Evolutionary conservation across 2,888 invertebrate genomes (phyloP).

Genomic region (Chymomyza amoena): DNA sequence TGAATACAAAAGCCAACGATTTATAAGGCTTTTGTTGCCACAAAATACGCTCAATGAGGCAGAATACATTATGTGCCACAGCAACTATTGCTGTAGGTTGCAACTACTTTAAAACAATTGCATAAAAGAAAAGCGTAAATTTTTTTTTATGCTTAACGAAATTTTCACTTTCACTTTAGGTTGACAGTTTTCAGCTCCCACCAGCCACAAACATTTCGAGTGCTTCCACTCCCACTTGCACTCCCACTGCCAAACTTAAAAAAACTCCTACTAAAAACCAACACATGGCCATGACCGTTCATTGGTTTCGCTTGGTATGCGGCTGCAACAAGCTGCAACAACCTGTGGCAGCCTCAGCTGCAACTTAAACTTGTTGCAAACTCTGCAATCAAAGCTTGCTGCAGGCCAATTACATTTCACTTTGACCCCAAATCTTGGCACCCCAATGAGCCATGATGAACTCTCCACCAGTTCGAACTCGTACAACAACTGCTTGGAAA

Average conservation of each 20-base stretch:
- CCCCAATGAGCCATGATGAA: not conserved
- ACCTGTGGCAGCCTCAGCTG: not conserved
- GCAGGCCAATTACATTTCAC: constrained; percentile 72
- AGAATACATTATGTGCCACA: constrained; percentile 42
- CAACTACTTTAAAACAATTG: constrained; percentile 41
- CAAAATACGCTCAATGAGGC: constrained; percentile 27
- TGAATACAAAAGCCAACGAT: constrained; percentile 27
- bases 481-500: constrained; percentile 41
- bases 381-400: constrained; percentile 61
- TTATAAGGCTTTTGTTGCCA: constrained; percentile 44
- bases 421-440: constrained; percentile 48
- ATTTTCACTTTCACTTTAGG: constrained; percentile 68
- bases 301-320: not conserved
- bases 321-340: not conserved
- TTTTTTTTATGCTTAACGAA: constrained; percentile 27
- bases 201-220: constrained; percentile 36
- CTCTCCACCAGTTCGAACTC: constrained; percentile 14
- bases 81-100: not conserved
- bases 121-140: constrained; percentile 57
- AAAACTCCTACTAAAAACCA: not conserved
- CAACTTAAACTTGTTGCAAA: not conserved
- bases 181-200: constrained; percentile 60
- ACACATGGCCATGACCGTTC: not conserved
- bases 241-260: not conserved
- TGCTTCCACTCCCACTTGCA: constrained; percentile 2